Base-by-base conservation (phyloP, 2,797 vertebrate species). In the Pogonophryne albipinna region DNA sequence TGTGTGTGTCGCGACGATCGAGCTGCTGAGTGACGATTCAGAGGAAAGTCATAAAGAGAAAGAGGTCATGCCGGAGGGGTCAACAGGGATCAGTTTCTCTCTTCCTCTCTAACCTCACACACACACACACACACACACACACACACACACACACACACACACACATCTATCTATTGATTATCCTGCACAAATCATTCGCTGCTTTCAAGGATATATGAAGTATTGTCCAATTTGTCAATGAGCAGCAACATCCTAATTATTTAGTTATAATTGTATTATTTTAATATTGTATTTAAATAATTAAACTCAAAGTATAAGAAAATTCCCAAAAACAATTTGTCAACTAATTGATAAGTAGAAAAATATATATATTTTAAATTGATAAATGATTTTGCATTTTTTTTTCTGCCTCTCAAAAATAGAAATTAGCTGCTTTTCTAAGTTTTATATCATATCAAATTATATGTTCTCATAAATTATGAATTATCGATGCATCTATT, bases 31-130 rank as follows among this genome's bases (percentile, higher is more conserved):
- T 92, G 91, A 92, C 85, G 85, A 93, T 94, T 90, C 85, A 81
- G 87, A 92, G 84, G 90, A 92, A 92, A 93, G 91, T 93, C 91
- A 93, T 92, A 94, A 93, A 92, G 90, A 93, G 88, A 93, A 88
- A 92, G 89, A 90, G 92, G 87, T 89, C 92, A 90, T 90, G 90
- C 89, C 85, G 66, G 87, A 91, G 88, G 75, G 91, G 89, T 94
- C 92, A 93, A 91, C 89, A 88, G 91, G 90, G 91, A 93, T 94
- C 92, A 86, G 90, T 94, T 93, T 90, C 89, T 83, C 59, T 69
- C 59, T 59, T 81, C 78, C 78, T 59, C 78, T 73, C 63, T 56
- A 67, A 83, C 83, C 77, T 61, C 85, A 70, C 53, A 34, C 31
- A 34, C 31, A 34, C 31, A 34, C 31, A 34, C 31, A 34, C 31